Evolutionary conservation across 2,113 vertebrate species (phyloP).

Genomic region (Lamprologus callipterus): DNA sequence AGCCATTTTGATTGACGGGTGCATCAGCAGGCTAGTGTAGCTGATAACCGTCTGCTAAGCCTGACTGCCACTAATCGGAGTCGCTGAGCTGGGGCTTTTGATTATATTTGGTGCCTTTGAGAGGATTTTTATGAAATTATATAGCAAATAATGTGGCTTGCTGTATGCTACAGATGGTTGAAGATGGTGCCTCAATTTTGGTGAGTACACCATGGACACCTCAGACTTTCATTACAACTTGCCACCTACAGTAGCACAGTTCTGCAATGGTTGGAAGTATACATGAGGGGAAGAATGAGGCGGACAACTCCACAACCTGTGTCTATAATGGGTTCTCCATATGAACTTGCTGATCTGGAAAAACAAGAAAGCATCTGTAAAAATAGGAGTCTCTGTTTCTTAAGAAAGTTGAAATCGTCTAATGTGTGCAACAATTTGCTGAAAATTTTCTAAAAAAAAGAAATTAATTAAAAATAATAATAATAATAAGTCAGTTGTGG

Average conservation of each 20-base stretch:
- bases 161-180: not conserved
- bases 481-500: not conserved
- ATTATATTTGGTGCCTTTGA: not conserved
- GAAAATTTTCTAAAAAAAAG: not conserved
- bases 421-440: not conserved
- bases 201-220: not conserved
- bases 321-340: not conserved
- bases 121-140: not conserved
- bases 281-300: not conserved
- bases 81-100: not conserved
- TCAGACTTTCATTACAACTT: not conserved
- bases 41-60: not conserved
- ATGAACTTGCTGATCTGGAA: not conserved
- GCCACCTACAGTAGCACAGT: too few species aligned
- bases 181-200: not conserved
- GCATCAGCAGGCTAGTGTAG: not conserved
- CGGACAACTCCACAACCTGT: not conserved
- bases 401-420: rapidly evolving
- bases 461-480: rapidly evolving
- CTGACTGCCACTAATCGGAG: not conserved
- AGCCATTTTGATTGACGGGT: not conserved
- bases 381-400: not conserved
- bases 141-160: not conserved
- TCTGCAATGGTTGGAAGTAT: not conserved
- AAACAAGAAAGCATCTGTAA: not conserved